A percentile compares a stretch with the other conserved stretches of the same genome.
phyloP scores from a whole-genome alignment of 1,140 invertebrate genomes.

The Varroa destructor region DNA sequence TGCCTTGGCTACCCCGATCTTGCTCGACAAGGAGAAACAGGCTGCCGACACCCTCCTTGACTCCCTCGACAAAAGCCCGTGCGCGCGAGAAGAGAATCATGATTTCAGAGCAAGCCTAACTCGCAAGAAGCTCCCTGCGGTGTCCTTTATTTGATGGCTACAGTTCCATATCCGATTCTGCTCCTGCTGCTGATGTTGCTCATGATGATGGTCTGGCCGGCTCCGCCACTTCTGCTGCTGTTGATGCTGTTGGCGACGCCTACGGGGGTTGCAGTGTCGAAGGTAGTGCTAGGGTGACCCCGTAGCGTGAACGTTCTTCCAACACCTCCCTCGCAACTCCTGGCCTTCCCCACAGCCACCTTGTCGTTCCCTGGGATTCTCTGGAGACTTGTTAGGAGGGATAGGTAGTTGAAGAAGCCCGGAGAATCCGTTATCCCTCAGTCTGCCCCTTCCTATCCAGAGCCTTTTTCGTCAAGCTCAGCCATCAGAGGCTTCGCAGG shows the following conservation, averaged over 20 bases:
- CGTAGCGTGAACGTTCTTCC: no score
- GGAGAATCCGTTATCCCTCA: neutral
- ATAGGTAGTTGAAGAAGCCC: neutral
- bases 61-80: no score
- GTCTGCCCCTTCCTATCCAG: no score
- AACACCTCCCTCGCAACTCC: neutral
- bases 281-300: no score
- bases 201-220: neutral
- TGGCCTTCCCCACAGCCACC: neutral
- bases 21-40: no score
- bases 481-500: neutral
- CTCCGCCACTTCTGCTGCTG: neutral
- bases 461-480: no score
- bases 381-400: constrained; percentile 25
- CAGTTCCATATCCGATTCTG: constrained; percentile 26
- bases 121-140: constrained; percentile 9
- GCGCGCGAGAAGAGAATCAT: no score
- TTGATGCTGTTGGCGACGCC: neutral
- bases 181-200: neutral
- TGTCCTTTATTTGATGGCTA: constrained; percentile 28
- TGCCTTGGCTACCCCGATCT: no score
- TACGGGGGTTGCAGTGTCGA: no score
- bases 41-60: no score
- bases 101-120: no score
- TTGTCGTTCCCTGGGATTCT: constrained; percentile 2